These are phyloP conservation scores for Anguilla rostrata DNA, from an alignment of 2,113 vertebrate species.

Conservation along the genomic window DNA sequence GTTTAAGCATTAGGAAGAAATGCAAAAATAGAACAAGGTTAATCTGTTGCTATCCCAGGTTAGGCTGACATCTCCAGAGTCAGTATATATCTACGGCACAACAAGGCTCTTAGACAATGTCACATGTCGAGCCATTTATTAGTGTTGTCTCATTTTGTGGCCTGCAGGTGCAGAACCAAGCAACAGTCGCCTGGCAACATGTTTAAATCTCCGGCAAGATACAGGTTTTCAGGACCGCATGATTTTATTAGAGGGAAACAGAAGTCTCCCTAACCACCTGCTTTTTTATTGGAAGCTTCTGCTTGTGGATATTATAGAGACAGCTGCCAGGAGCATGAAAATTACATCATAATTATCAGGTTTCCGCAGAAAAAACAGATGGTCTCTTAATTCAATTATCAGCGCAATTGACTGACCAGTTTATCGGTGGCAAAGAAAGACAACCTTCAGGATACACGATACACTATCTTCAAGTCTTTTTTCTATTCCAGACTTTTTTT, in stretches of 20 bases:
- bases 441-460: slow-evolving; percentile 66
- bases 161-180: slow-evolving; percentile 51
- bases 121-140: not conserved
- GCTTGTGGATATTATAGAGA: slow-evolving; percentile 74
- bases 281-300: slow-evolving; percentile 65
- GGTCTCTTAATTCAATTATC: slow-evolving; percentile 76
- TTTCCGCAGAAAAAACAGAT: slow-evolving; percentile 75
- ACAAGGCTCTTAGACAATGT: not conserved
- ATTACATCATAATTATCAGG: slow-evolving; percentile 80
- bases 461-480: not conserved
- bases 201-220: slow-evolving; percentile 69
- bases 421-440: slow-evolving; percentile 50
- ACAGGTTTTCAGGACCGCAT: slow-evolving; percentile 63
- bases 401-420: slow-evolving; percentile 61
- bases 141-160: not conserved
- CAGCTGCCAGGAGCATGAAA: slow-evolving; percentile 65
- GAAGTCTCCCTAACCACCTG: slow-evolving; percentile 62
- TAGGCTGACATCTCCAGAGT: not conserved
- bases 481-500: slow-evolving; percentile 18
- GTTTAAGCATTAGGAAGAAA: not conserved
- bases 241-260: slow-evolving; percentile 65
- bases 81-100: not conserved
- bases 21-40: not conserved
- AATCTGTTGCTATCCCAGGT: not conserved
- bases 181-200: slow-evolving; percentile 77